Percentiles rank a stretch among this genome's conserved stretches.
Conservation (phyloP, 2,113 vertebrate genomes). For the Equus przewalskii region DNA sequence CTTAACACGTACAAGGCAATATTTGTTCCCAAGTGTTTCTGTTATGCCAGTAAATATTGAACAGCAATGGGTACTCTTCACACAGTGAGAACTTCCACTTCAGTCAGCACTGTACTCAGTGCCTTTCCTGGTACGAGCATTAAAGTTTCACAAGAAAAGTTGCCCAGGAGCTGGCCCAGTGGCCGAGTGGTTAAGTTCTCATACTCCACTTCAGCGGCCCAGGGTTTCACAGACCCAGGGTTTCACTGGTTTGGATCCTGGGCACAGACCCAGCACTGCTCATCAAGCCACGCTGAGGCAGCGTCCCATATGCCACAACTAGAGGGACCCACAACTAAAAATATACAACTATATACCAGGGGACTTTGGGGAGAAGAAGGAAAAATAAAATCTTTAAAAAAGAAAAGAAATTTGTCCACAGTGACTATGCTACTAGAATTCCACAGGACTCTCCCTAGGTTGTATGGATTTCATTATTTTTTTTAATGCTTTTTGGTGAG, state of each 20-base stretch:
- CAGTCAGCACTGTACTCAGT: background rate
- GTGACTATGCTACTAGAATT: background rate
- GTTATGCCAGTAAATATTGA: background rate
- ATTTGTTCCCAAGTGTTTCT: background rate
- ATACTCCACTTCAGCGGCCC: too few relatives aligned
- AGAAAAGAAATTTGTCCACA: background rate
- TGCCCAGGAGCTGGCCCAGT: background rate
- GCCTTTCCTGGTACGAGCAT: background rate
- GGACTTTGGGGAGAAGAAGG: too few relatives aligned
- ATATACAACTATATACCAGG: too few relatives aligned
- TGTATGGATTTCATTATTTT: conserved; percentile 12
- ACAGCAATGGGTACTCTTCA: background rate
- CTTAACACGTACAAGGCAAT: background rate
- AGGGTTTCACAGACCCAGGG: too few relatives aligned
- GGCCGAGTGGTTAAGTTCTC: too few relatives aligned
- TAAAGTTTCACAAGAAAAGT: conserved; percentile 51
- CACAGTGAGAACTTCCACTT: background rate
- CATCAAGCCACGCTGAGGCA: too few relatives aligned
- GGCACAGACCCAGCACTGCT: too few relatives aligned
- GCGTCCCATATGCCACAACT: too few relatives aligned
- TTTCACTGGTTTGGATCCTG: too few relatives aligned
- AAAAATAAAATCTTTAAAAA: too few relatives aligned
- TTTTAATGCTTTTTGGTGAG: too few relatives aligned
- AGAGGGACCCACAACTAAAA: too few relatives aligned
- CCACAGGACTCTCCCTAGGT: background rate